phyloP scores from a whole-genome alignment of 2,113 vertebrate genomes.

The Vanacampus margaritifer region DNA sequence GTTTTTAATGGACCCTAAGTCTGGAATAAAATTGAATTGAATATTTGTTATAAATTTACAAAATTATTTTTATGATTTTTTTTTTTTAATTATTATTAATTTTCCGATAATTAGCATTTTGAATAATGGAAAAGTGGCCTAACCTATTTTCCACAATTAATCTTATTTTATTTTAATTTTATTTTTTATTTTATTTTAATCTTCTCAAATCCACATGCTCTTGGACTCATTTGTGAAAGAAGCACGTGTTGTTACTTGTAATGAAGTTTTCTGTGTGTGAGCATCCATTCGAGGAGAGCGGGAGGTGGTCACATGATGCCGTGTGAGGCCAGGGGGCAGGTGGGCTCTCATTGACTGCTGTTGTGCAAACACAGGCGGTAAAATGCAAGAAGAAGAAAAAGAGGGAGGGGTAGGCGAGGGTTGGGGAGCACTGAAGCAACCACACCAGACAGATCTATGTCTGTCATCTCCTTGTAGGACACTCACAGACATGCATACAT shows the following conservation, averaged over 20 bases:
- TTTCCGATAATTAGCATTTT: no score
- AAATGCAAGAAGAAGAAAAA: conserved; percentile 23
- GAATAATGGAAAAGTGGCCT: no score
- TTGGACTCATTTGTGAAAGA: conserved; percentile 2
- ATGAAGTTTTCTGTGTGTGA: conserved; percentile 9
- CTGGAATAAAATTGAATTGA: no score
- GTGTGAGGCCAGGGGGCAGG: conserved; percentile 34
- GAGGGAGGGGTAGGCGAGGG: background rate
- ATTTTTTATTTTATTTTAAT: background rate
- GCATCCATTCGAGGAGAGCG: background rate
- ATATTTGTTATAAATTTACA: no score
- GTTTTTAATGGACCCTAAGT: no score
- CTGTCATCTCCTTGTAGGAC: conserved; percentile 53
- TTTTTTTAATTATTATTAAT: no score
- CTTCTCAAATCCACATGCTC: no score
- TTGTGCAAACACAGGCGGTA: conserved; percentile 62
- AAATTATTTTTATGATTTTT: background rate
- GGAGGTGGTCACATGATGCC: conserved; percentile 12
- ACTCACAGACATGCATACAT: conserved; percentile 14
- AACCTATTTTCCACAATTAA: no score
- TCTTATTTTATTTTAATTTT: background rate
- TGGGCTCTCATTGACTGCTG: conserved; percentile 41
- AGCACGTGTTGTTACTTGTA: background rate
- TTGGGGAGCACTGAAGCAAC: conserved; percentile 37
- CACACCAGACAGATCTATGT: conserved; percentile 51